phyloP scores from a whole-genome alignment of 2,113 vertebrate species.

The Phoxinus phoxinus region DNA sequence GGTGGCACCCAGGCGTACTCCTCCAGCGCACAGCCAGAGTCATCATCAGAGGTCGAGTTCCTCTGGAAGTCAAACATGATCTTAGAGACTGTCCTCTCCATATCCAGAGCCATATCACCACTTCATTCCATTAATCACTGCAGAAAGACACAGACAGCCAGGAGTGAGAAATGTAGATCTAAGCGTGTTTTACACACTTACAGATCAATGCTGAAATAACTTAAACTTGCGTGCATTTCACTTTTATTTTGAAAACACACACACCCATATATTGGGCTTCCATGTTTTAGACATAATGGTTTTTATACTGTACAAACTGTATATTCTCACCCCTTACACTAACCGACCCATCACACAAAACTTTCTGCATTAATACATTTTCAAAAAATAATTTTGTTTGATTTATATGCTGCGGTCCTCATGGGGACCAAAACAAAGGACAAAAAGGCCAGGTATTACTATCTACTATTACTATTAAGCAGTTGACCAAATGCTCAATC shows the following conservation, averaged over 20 bases:
- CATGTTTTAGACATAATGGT: no score
- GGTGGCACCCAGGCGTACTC: constrained; percentile 97
- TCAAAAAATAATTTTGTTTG: no score
- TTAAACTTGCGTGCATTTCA: not conserved
- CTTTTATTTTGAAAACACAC: not conserved
- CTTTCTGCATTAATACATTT: no score
- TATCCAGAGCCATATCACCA: constrained; percentile 96
- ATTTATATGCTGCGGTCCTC: no score
- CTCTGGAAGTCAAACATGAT: constrained; percentile 99
- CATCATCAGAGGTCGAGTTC: constrained; percentile 96
- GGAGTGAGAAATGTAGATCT: constrained; percentile 15
- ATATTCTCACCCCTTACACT: no score
- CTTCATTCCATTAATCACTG: constrained; percentile 90
- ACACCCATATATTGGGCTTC: not conserved
- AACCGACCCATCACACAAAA: no score
- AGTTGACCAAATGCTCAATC: not conserved
- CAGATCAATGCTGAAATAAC: not conserved
- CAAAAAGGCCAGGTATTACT: no score
- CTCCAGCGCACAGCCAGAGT: constrained; percentile 95
- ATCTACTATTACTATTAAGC: no score
- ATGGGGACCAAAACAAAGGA: no score
- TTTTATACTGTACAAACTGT: no score
- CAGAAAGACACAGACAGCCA: constrained; percentile 42
- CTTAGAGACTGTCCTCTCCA: constrained; percentile 98
- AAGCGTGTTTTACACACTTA: not conserved